Evolutionary conservation across 2,888 invertebrate genomes (phyloP).

Genomic region (Pristionchus japonicus): DNA sequence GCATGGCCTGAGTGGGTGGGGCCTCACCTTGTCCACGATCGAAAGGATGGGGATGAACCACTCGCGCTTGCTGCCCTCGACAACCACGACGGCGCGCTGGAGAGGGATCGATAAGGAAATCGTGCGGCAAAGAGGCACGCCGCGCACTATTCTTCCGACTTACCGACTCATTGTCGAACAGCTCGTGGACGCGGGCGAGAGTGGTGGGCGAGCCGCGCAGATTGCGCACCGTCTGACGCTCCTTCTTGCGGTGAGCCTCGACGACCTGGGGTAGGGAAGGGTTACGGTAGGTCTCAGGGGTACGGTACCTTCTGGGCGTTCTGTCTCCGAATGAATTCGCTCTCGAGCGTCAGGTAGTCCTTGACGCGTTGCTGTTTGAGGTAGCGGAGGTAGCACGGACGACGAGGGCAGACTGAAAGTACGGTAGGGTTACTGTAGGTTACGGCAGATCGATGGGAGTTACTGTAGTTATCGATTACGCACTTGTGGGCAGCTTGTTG

Average conservation of each 20-base stretch:
- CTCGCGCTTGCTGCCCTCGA: constrained; percentile 66
- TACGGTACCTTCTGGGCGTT: constrained; percentile 50
- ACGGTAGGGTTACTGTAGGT: neutral
- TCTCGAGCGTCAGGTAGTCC: constrained; percentile 67
- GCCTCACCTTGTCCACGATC: constrained; percentile 66
- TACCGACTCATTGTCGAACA: constrained; percentile 66
- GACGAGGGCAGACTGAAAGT: constrained; percentile 57
- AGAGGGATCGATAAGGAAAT: constrained; percentile 4
- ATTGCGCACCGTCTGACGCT: constrained; percentile 57
- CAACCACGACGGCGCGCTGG: constrained; percentile 65
- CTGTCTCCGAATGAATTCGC: constrained; percentile 64
- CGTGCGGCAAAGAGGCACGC: neutral
- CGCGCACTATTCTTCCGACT: neutral
- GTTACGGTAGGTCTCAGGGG: neutral
- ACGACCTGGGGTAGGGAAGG: constrained; percentile 17
- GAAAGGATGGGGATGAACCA: constrained; percentile 71
- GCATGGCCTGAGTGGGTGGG: neutral
- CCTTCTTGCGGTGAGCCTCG: constrained; percentile 57
- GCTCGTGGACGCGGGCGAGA: constrained; percentile 64
- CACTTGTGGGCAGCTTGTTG: constrained; percentile 60
- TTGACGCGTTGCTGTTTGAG: constrained; percentile 66
- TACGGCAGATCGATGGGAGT: neutral
- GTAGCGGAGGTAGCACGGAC: constrained; percentile 64
- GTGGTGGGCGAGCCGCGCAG: constrained; percentile 66
- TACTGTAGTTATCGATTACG: too few relatives aligned